Conservation (phyloP, 1,140 invertebrate genomes). For the Meteorus sp. region DNA sequence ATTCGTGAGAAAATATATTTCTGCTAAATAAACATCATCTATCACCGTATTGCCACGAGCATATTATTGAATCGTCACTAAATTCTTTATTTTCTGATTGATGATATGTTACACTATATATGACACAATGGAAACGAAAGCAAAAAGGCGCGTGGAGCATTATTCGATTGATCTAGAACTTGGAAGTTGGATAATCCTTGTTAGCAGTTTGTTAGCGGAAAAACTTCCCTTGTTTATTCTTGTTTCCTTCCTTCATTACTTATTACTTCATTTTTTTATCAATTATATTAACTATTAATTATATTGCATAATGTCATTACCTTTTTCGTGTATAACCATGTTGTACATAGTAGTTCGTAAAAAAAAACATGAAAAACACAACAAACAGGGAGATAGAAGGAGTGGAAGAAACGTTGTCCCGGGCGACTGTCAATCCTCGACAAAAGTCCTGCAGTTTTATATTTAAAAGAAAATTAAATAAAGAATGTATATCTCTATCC, state of each 20-base stretch:
- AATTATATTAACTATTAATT: constrained; percentile 12
- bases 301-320: constrained; percentile 1
- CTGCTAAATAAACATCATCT: too few relatives aligned
- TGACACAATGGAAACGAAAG: too few relatives aligned
- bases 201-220: background rate
- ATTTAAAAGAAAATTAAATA: background rate
- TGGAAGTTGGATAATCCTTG: background rate
- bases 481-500: constrained; percentile 15
- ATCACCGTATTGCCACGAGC: too few relatives aligned
- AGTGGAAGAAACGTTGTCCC: constrained; percentile 9
- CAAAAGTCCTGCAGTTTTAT: constrained; percentile 13
- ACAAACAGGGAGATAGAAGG: too few relatives aligned
- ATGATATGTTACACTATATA: too few relatives aligned
- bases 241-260: background rate
- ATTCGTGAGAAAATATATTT: too few relatives aligned
- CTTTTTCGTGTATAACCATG: constrained; percentile 6
- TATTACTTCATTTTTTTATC: too few relatives aligned
- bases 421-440: background rate
- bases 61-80: too few relatives aligned
- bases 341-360: constrained; percentile 16
- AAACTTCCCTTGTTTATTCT: background rate
- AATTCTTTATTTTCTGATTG: too few relatives aligned
- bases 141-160: too few relatives aligned
- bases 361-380: background rate
- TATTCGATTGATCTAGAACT: background rate